These are phyloP conservation scores for Arothron firmamentum DNA, from an alignment of 2,113 vertebrate genomes.

Conservation along the genomic window DNA sequence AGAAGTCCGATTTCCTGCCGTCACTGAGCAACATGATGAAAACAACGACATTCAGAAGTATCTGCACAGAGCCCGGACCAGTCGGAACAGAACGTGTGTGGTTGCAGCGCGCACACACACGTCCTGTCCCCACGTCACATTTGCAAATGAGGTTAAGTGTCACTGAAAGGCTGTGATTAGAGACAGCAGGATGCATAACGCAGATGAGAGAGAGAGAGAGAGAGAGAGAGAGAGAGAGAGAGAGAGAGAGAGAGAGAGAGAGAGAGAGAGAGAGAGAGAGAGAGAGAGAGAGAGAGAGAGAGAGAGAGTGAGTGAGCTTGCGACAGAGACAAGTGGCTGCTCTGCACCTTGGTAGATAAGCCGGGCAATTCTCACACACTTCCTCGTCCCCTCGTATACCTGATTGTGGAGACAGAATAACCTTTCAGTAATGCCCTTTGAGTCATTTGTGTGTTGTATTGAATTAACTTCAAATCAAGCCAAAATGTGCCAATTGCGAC, in stretches of 20 bases:
- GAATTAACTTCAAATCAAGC: too few relatives aligned
- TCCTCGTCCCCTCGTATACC: conserved; percentile 25
- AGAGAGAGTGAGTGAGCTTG: background rate
- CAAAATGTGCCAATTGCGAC: too few relatives aligned
- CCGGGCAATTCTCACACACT: conserved; percentile 19
- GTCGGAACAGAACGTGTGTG: conserved; percentile 6
- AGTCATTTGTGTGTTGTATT: too few relatives aligned
- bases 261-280: conserved; percentile 2
- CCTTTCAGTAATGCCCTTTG: conserved; percentile 7
- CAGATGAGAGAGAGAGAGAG: background rate
- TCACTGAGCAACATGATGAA: background rate
- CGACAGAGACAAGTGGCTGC: conserved; percentile 24
- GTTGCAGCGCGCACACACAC: background rate
- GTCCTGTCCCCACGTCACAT: background rate
- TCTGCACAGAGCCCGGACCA: background rate
- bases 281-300: conserved; percentile 2
- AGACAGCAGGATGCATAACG: conserved; percentile 14
- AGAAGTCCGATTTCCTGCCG: conserved; percentile 1
- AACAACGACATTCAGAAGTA: background rate
- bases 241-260: background rate
- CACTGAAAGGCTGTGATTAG: conserved; percentile 34
- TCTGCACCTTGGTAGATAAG: conserved; percentile 41
- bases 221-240: conserved; percentile 2
- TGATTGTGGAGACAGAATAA: conserved; percentile 30
- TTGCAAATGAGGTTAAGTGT: conserved; percentile 37